phyloP scores from a whole-genome alignment of 1,140 invertebrate species.

The Planococcus citri region DNA sequence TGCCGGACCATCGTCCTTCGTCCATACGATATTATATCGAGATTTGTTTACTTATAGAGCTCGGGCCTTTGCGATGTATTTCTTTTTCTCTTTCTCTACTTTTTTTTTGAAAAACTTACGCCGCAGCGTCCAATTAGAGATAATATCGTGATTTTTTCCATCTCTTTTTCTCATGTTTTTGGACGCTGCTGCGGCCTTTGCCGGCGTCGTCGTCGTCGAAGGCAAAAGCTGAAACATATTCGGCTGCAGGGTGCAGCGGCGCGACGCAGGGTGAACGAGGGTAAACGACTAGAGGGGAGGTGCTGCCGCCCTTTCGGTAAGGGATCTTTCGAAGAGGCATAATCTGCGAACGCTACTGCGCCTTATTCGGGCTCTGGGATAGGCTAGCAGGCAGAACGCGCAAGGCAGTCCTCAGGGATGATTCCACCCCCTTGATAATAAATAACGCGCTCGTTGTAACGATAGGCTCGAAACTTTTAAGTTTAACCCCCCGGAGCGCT shows the following conservation, averaged over 20 bases:
- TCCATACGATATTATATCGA: background rate
- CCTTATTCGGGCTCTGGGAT: conserved; percentile 18
- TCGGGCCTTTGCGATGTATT: background rate
- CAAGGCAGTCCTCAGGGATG: conserved; percentile 17
- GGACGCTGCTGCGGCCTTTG: too few relatives aligned
- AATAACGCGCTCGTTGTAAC: conserved; percentile 9
- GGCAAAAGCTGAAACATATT: conserved; percentile 15
- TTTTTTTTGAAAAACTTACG: too few relatives aligned
- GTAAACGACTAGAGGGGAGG: background rate
- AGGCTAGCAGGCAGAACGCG: conserved; percentile 17
- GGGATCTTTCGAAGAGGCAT: background rate
- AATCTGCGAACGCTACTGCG: conserved; percentile 19
- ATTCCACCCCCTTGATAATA: conserved; percentile 20
- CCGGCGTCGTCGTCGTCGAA: too few relatives aligned
- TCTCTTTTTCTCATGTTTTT: background rate
- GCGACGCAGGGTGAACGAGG: too few relatives aligned
- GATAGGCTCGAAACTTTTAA: conserved; percentile 16
- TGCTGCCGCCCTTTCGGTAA: background rate
- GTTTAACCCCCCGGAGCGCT: conserved; percentile 13
- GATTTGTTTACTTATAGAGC: conserved; percentile 13
- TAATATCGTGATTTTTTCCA: background rate
- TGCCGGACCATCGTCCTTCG: background rate
- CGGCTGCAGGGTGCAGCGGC: background rate
- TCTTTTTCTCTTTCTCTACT: too few relatives aligned
- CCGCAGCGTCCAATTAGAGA: conserved; percentile 8